Base-by-base conservation (phyloP, 35 echinoderm and acorn worm genomes). In the Eucidaris tribuloides region DNA sequence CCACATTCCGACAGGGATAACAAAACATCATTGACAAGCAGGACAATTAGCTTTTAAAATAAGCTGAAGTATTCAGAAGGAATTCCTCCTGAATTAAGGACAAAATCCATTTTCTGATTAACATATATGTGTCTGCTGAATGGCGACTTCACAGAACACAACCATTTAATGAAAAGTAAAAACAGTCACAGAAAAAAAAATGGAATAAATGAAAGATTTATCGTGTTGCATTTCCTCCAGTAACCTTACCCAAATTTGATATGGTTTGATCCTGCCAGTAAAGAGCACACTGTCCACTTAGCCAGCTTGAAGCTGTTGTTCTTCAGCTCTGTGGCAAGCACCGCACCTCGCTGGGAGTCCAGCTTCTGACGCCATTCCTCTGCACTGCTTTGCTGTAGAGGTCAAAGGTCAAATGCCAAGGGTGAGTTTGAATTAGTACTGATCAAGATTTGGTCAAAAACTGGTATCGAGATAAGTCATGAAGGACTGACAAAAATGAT, bases 161-260 rank as follows among this genome's bases (percentile, higher is more conserved):
- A n/a, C n/a, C n/a, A n/a, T n/a, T n/a, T n/a, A n/a, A n/a, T n/a
- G n/a, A n/a, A n/a, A n/a, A n/a, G n/a, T n/a, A n/a, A n/a, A n/a
- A n/a, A n/a, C n/a, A n/a, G n/a, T n/a, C n/a, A n/a, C n/a, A n/a
- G n/a, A n/a, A n/a, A n/a, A n/a, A n/a, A n/a, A n/a, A n/a, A n/a
- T n/a, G n/a, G n/a, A n/a, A n/a, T n/a, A n/a, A n/a, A n/a, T n/a
- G n/a, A n/a, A n/a, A n/a, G n/a, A n/a, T n/a, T n/a, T n/a, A n/a
- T n/a, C n/a, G n/a, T n/a, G n/a, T n/a, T n/a, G n/a, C n/a, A n/a
- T n/a, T n/a, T n/a, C n/a, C n/a, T n/a, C n/a, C n/a, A n/a, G n/a
- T n/a, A n/a, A n/a, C n/a, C 95, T 93, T 80, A 98, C 95, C 95
- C 95, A 93, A 98, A 98, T 45, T 98, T 98, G 46, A 98, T 92